Base-by-base conservation (phyloP, 37 sponge, comb jelly and placozoan genomes). In the Beroe forskalii region DNA sequence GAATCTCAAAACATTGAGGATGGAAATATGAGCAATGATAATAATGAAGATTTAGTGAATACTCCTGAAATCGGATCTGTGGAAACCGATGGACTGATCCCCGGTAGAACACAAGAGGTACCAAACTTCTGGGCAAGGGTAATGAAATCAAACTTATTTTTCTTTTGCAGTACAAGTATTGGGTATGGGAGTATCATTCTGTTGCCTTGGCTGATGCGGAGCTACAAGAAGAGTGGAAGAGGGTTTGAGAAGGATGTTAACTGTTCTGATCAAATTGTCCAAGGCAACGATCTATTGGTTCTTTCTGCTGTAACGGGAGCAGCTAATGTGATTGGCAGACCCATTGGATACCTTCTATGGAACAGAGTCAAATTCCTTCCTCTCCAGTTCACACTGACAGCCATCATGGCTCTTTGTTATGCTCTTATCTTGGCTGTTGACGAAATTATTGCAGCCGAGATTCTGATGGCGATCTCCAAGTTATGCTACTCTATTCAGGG, bases 401-500 rank as follows among this genome's bases (percentile, higher is more conserved):
- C 25, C 9, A 20, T 63, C 20, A 63, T 63, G 14, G 66, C 66
- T 63, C 23, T 19, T 6, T n/a, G 66, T 63, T 63, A 28, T 63
- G 66, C 23, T 3, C 23, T 63, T 20, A 8, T 19, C 25, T 3
- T 63, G 20, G 14, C 25, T 28, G 25, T 28, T n/a, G 28, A 24
- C 25, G 25, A 30, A 24, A 28, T 63, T 23, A 63, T 19, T 3
- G 66, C 66, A 4, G 20, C 66, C 9, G 25, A 28, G 66, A 3
- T 63, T 63, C 66, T 63, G 14, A 3, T 63, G 6, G 66, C 28
- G 66, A 24, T 63, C 20, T 6, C 66, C 3, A 63, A 63, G 66
- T 63, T 63, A 3, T 63, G 66, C n/a, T 63, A 63, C 25, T 63
- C 66, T 6, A n/a, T 63, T 4, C 66, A 63, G n/a, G 66, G 23